phyloP scores from a whole-genome alignment of 2,888 invertebrate genomes.

The Parthenolecanium corni region DNA sequence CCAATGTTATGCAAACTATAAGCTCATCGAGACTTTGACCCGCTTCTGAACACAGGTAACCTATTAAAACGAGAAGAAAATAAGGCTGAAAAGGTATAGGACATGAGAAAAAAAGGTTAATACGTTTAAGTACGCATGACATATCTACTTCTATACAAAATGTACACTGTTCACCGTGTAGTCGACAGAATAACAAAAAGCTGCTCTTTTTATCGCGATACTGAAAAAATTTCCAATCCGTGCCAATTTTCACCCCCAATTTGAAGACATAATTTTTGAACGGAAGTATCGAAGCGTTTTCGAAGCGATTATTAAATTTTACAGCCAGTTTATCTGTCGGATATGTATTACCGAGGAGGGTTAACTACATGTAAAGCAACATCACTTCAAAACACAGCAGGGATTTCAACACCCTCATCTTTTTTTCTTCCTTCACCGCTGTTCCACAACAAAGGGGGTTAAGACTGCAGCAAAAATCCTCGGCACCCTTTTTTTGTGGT shows the following conservation, averaged over 20 bases:
- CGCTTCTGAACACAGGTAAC: neutral
- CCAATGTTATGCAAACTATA: neutral
- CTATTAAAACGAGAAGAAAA: neutral
- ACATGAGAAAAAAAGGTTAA: neutral
- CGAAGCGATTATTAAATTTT: constrained; percentile 15
- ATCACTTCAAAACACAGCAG: constrained; percentile 13
- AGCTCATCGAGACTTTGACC: neutral
- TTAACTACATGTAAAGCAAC: neutral
- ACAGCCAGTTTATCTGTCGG: constrained; percentile 7
- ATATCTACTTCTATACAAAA: too few species aligned
- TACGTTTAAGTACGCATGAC: too few species aligned
- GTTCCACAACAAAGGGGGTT: neutral
- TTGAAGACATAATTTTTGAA: neutral
- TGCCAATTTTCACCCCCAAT: neutral
- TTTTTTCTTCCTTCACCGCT: neutral
- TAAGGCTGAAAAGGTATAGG: neutral
- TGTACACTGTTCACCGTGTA: neutral
- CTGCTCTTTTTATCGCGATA: too few species aligned
- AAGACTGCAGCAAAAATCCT: neutral
- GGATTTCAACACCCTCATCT: constrained; percentile 10
- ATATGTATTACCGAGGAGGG: neutral
- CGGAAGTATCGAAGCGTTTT: constrained; percentile 1
- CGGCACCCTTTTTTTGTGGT: neutral
- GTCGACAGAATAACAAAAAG: neutral
- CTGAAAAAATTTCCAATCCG: neutral